These are phyloP conservation scores for Drosophila takahashii DNA, from an alignment of 1,140 invertebrate genomes.

Conservation along the genomic window DNA sequence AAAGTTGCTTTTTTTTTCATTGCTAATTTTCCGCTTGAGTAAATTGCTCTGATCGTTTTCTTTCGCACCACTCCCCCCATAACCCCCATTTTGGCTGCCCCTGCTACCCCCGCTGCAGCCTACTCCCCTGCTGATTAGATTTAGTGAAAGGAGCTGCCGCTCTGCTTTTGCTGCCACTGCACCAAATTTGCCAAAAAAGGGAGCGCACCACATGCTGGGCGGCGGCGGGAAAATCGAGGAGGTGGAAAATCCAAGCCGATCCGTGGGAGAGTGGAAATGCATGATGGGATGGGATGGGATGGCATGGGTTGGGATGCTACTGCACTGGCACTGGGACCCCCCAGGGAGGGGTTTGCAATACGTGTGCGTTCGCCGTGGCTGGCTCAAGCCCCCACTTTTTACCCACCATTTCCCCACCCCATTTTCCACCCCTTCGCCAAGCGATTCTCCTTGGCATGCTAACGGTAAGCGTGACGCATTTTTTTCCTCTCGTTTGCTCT, in stretches of 20 bases:
- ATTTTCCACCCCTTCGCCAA: slow-evolving; percentile 12
- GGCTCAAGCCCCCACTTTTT: slow-evolving; percentile 8
- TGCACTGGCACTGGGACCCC: slow-evolving; percentile 22
- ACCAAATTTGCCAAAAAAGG: slow-evolving; percentile 82
- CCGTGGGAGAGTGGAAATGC: slow-evolving; percentile 47
- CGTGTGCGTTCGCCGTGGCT: slow-evolving; percentile 54
- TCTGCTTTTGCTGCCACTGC: slow-evolving; percentile 35
- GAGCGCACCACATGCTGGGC: slow-evolving; percentile 78
- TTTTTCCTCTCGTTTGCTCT: slow-evolving; percentile 43
- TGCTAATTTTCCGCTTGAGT: slow-evolving; percentile 79
- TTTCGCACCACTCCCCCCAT: slow-evolving; percentile 24
- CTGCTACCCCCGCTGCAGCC: slow-evolving; percentile 7
- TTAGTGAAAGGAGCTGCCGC: slow-evolving; percentile 72
- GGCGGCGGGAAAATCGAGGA: slow-evolving; percentile 9
- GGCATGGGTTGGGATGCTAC: slow-evolving; percentile 33
- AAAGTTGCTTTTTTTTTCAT: slow-evolving; percentile 39
- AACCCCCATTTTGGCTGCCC: neutral
- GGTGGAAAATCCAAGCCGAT: slow-evolving; percentile 9
- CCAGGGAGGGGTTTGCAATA: slow-evolving; percentile 53
- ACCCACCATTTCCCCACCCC: slow-evolving; percentile 1
- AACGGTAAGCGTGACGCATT: slow-evolving; percentile 81
- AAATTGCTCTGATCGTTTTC: slow-evolving; percentile 75
- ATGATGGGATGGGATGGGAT: slow-evolving; percentile 34
- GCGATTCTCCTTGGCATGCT: slow-evolving; percentile 52
- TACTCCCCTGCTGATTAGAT: slow-evolving; percentile 74